phyloP scores from a whole-genome alignment of 1,140 invertebrate genomes.

The Cydia pomonella region DNA sequence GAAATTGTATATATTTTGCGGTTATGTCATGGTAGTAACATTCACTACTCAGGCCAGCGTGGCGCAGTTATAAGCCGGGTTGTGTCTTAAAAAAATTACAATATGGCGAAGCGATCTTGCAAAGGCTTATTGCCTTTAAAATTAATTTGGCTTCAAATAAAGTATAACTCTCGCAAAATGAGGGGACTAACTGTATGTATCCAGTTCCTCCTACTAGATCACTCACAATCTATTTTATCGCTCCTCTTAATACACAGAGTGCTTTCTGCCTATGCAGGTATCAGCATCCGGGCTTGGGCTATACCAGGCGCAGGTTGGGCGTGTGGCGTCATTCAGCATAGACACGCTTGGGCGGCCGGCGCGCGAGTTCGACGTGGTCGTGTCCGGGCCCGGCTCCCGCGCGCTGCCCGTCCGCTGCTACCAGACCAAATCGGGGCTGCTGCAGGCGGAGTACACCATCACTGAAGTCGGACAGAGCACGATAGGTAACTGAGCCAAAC shows the following conservation, averaged over 20 bases:
- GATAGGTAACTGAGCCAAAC: slow-evolving; percentile 79
- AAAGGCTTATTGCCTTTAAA: too few relatives aligned
- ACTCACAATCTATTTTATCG: too few relatives aligned
- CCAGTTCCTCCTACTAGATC: too few relatives aligned
- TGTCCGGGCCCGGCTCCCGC: slow-evolving; percentile 92
- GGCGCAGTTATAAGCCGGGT: too few relatives aligned
- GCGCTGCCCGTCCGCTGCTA: slow-evolving; percentile 96
- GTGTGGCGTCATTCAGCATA: slow-evolving; percentile 92
- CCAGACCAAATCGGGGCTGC: slow-evolving; percentile 95
- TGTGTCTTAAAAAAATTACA: too few relatives aligned
- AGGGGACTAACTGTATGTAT: too few relatives aligned
- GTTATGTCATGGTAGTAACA: too few relatives aligned
- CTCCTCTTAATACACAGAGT: not conserved
- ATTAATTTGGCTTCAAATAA: too few relatives aligned
- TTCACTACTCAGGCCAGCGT: too few relatives aligned
- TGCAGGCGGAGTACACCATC: slow-evolving; percentile 95
- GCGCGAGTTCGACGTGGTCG: slow-evolving; percentile 94
- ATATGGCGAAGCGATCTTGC: too few relatives aligned
- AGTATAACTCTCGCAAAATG: too few relatives aligned
- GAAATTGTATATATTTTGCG: too few relatives aligned
- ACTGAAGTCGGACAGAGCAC: slow-evolving; percentile 86
- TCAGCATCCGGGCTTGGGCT: slow-evolving; percentile 89
- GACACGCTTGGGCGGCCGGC: slow-evolving; percentile 92
- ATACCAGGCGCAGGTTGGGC: slow-evolving; percentile 90
- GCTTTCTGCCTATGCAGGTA: slow-evolving; percentile 68